Evolutionary conservation across 2,888 invertebrate species (phyloP), one percentile per base, ranked within the genome.

Genomic region (Oxytorus armatus): DNA sequence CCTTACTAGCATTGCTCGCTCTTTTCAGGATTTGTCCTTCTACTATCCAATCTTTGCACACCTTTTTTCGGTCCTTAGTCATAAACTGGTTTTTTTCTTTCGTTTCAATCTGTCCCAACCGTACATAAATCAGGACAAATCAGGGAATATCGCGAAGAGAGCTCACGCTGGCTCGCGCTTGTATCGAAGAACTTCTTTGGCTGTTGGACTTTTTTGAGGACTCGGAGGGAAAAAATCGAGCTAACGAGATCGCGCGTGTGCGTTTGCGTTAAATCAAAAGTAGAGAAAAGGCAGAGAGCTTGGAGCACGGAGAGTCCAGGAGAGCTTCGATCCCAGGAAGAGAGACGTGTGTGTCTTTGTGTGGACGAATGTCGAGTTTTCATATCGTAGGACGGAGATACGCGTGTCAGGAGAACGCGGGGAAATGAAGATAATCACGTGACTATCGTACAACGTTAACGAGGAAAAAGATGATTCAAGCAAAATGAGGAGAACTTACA

Each of bases 401-500:
- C 76, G 86, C 86, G 85, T 82, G 85, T 86, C 86, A 86, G 82
- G 85, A 83, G 85, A 86, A 85, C 83, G 86, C 86, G 82, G 87
- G 86, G 82, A 87, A 87, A 89, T 89, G 89, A 88, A 79, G 86
- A 73, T 51, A 82, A 84, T 85, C 85, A 86, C 77, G 86, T 86
- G 83, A 84, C 76, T 79, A 84, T 76, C 72, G 81, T 74, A 68
- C 5, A 5, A 23, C 74, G 82, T 80, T 65, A 65, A 73, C 65
- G 65, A 70, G 65, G 75, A 76, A 16, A 59, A 36, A 51, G 88
- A 93, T 93, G 93, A 93, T 47, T 21, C 92, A 92, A 93, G 88
- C 93, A 91, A 86, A 84, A 92, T 94, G 94, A 94, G 93, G 92
- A 94, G 93, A 90, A 90, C 90, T 85, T 93, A 92, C 87, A 93